These are phyloP conservation scores for Panonychus citri DNA, from an alignment of 1,140 invertebrate genomes.

Conservation along the genomic window DNA sequence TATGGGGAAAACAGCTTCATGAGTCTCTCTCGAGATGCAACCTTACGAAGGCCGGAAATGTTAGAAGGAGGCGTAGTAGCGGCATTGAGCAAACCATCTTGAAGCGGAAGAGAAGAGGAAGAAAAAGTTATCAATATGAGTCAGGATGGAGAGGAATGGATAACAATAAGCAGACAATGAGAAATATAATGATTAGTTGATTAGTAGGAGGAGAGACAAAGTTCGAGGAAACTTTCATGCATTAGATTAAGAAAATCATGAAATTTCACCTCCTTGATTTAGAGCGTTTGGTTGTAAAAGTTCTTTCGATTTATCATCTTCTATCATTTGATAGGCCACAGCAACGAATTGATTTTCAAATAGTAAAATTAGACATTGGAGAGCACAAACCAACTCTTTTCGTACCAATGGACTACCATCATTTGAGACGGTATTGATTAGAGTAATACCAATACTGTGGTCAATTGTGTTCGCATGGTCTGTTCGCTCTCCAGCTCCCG, in stretches of 20 bases:
- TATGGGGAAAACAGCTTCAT: not conserved
- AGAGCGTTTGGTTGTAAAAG: no score
- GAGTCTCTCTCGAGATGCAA: constrained; percentile 12
- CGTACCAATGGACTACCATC: constrained; percentile 74
- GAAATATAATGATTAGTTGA: not conserved
- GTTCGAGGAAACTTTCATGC: no score
- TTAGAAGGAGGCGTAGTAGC: not conserved
- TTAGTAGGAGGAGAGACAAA: not conserved
- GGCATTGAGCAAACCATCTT: not conserved
- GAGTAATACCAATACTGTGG: constrained; percentile 60
- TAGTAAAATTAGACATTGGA: constrained; percentile 69
- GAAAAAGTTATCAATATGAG: not conserved
- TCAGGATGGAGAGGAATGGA: not conserved
- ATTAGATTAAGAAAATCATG: not conserved
- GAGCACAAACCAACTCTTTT: constrained; percentile 50
- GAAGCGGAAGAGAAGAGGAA: not conserved
- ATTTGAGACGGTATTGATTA: constrained; percentile 40
- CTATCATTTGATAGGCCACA: constrained; percentile 38
- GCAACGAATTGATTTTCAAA: constrained; percentile 65
- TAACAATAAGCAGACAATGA: no score
- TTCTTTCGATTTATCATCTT: constrained; percentile 27
- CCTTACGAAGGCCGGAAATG: constrained; percentile 7
- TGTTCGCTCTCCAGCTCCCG: constrained; percentile 47
- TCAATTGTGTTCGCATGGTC: constrained; percentile 83
- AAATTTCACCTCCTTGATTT: no score